Evolutionary conservation across 1,140 invertebrate genomes (phyloP).

Genomic region (Ridgeia piscesae): DNA sequence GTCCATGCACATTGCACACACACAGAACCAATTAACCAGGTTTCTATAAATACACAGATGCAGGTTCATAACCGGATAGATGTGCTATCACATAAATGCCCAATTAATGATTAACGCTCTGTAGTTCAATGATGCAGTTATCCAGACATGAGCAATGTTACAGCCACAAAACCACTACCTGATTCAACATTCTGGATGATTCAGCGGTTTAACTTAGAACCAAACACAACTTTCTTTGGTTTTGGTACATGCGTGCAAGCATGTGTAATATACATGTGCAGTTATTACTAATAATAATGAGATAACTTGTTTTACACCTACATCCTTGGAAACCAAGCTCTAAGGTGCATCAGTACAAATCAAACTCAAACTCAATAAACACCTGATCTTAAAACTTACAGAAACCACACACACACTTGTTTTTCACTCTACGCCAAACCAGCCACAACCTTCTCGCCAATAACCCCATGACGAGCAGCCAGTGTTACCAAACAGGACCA

Average conservation of each 20-base stretch:
- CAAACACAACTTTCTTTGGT: neutral
- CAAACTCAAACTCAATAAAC: too few species aligned
- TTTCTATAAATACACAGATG: neutral
- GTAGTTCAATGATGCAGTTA: neutral
- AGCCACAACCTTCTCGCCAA: neutral
- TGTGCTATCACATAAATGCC: neutral
- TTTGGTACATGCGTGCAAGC: too few species aligned
- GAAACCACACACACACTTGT: neutral
- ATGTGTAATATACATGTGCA: neutral
- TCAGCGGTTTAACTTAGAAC: neutral
- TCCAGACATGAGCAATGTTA: neutral
- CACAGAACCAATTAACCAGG: neutral
- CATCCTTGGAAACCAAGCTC: too few species aligned
- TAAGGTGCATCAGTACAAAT: too few species aligned
- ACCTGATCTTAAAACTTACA: neutral
- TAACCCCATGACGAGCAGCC: neutral
- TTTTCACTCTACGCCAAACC: neutral
- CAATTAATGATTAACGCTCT: too few species aligned
- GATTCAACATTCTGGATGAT: neutral
- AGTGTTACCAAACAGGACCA: neutral
- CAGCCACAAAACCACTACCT: neutral
- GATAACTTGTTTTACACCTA: too few species aligned
- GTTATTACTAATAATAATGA: too few species aligned
- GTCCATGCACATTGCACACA: neutral
- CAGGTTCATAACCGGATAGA: neutral